These are phyloP conservation scores for Delphinapterus leucas DNA, from an alignment of 2,113 vertebrate genomes.

Conservation along the genomic window DNA sequence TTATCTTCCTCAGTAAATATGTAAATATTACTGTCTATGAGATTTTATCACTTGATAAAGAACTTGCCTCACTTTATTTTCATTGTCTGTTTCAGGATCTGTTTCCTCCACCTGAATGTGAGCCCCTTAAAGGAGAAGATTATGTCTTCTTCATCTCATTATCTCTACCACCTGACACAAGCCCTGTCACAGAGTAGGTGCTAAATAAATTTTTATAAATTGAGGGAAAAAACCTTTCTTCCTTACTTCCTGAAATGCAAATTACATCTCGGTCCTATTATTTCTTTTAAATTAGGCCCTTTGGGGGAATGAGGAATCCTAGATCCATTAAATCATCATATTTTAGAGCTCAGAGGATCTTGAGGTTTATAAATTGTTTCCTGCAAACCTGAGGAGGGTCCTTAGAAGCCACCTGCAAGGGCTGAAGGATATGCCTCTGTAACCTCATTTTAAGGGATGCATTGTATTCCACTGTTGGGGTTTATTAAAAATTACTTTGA, in stretches of 20 bases:
- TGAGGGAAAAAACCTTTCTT: not conserved
- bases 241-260: not conserved
- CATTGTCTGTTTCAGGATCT: not conserved
- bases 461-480: not conserved
- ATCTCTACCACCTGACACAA: not conserved
- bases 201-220: not conserved
- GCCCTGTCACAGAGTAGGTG: not conserved
- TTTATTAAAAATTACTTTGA: not conserved
- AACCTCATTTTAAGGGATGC: not conserved
- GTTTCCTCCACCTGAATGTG: not conserved
- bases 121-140: not conserved
- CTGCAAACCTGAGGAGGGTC: not conserved
- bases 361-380: not conserved
- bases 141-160: not conserved
- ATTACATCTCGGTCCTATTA: not conserved
- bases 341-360: not conserved
- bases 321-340: not conserved
- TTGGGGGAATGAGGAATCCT: not conserved
- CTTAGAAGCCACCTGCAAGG: not conserved
- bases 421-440: not conserved
- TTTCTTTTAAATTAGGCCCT: not conserved
- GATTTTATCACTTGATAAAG: not conserved
- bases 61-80: not conserved
- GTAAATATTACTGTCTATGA: not conserved
- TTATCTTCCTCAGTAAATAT: not conserved